phyloP scores from a whole-genome alignment of 2,888 invertebrate species.

The Drosophila mimica region DNA sequence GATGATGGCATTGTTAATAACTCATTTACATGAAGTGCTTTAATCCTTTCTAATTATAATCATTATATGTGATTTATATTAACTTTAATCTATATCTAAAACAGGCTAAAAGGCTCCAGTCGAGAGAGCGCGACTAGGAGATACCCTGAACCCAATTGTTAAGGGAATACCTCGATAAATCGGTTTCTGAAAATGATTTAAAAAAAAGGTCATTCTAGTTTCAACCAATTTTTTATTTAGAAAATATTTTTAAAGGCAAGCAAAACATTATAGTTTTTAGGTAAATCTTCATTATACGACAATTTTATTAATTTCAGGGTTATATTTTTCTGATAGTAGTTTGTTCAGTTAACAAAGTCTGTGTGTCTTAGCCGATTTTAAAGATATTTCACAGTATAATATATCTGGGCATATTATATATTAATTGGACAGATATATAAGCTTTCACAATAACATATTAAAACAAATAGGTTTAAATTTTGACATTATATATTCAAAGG shows the following conservation, averaged over 20 bases:
- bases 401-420: not conserved
- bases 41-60: slow-evolving; percentile 4
- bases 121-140: not conserved
- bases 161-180: not conserved
- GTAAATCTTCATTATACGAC: not conserved
- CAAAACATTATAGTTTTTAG: not conserved
- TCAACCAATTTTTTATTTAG: not conserved
- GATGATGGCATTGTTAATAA: slow-evolving; percentile 12
- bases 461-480: not conserved
- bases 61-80: not conserved
- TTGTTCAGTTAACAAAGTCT: not conserved
- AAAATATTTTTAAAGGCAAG: not conserved
- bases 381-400: not conserved
- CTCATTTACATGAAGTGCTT: slow-evolving; percentile 14
- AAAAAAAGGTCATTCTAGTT: not conserved
- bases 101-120: not conserved
- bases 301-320: not conserved
- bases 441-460: not conserved
- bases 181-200: not conserved
- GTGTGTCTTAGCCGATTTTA: not conserved
- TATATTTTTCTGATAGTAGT: too few species aligned
- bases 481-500: not conserved
- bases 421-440: not conserved
- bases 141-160: not conserved
- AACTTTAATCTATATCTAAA: not conserved